These are phyloP conservation scores for Lamprotornis superbus DNA, from an alignment of 2,113 vertebrate species.

Conservation along the genomic window DNA sequence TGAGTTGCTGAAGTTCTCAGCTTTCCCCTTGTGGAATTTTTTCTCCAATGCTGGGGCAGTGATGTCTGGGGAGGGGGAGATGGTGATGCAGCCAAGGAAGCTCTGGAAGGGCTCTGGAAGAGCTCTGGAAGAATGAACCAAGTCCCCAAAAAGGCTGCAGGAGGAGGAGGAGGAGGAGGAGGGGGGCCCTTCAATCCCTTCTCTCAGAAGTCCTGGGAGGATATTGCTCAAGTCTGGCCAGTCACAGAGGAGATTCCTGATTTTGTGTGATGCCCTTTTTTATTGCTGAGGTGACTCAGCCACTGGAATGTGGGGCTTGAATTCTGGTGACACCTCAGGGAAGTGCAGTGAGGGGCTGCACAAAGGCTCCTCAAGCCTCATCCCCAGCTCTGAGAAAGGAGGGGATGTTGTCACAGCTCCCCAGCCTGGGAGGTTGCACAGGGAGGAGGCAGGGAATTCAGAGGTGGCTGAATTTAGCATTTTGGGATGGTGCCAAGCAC, in stretches of 20 bases:
- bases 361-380: not conserved
- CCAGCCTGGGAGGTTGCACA: not conserved
- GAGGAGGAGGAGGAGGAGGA: not conserved
- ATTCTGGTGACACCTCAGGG: fast-evolving
- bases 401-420: fast-evolving
- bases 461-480: not conserved
- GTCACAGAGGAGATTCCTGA: not conserved
- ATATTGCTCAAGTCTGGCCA: fast-evolving
- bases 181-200: not conserved
- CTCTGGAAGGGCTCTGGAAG: too few species aligned
- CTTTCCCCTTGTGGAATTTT: not conserved
- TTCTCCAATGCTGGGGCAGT: not conserved
- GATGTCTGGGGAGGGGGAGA: too few species aligned
- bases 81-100: not conserved
- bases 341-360: not conserved
- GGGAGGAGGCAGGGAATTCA: not conserved
- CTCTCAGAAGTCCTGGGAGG: not conserved
- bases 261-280: not conserved
- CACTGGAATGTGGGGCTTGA: fast-evolving
- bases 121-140: not conserved
- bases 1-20: not conserved
- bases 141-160: fast-evolving
- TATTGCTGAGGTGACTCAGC: not conserved
- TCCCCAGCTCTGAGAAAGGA: not conserved
- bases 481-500: fast-evolving